phyloP scores from a whole-genome alignment of 2,888 invertebrate genomes.

The Brachyptera putata region DNA sequence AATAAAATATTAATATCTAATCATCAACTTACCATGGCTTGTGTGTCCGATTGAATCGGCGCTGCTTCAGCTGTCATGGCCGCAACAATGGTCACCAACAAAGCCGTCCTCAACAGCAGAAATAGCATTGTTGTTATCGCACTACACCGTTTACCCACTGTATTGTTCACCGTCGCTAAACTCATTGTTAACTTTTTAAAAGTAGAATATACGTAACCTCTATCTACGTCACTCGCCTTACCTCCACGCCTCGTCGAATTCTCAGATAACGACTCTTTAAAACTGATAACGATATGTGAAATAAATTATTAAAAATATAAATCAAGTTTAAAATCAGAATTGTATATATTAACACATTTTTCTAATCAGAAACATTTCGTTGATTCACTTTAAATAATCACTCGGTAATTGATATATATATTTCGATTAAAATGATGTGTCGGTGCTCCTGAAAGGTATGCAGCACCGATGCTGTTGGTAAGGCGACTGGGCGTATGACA shows the following conservation, averaged over 20 bases:
- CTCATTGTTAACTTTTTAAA: neutral
- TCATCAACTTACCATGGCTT: conserved; percentile 30
- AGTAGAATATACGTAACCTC: neutral
- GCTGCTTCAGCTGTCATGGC: conserved; percentile 3
- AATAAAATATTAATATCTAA: neutral
- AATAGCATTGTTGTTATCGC: conserved; percentile 14
- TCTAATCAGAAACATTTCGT: too few relatives aligned
- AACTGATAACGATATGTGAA: neutral
- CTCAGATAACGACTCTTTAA: neutral
- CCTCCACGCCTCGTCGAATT: neutral
- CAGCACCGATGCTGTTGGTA: too few relatives aligned
- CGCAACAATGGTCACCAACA: neutral
- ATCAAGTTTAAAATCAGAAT: too few relatives aligned
- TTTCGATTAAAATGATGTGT: too few relatives aligned
- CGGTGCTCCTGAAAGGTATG: too few relatives aligned
- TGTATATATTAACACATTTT: too few relatives aligned
- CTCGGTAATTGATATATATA: too few relatives aligned
- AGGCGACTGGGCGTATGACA: too few relatives aligned
- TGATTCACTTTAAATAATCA: too few relatives aligned
- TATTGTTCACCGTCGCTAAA: neutral
- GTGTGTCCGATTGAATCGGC: conserved; percentile 28
- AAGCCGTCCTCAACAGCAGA: conserved; percentile 16
- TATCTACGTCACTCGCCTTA: neutral
- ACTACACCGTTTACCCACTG: neutral
- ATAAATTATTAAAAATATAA: too few relatives aligned